Evolutionary conservation across 1,140 invertebrate species (phyloP).

Genomic region (Euglossa dilemma): DNA sequence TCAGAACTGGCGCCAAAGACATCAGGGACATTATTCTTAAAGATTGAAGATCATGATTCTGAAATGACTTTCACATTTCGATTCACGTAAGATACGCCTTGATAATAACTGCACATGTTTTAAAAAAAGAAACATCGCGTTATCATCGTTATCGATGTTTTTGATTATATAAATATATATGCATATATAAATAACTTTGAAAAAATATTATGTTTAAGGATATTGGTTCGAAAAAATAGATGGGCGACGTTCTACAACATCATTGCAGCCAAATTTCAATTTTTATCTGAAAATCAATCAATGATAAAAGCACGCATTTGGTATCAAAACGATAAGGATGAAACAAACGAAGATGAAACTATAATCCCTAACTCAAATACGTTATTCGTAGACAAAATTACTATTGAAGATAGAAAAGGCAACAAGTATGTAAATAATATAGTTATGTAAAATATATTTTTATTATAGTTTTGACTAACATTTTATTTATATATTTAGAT

Average conservation of each 20-base stretch:
- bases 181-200: not conserved
- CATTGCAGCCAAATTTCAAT: conserved; percentile 69
- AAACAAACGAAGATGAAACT: conserved; percentile 60
- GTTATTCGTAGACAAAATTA: conserved; percentile 68
- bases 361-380: conserved; percentile 24
- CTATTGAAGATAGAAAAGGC: conserved; percentile 74
- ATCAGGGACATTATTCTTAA: conserved; percentile 77
- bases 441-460: not conserved
- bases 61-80: conserved; percentile 75
- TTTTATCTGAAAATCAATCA: conserved; percentile 51
- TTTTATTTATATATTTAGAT: conserved; percentile 56
- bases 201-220: conserved; percentile 64
- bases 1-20: conserved; percentile 73
- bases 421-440: conserved; percentile 67
- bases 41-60: conserved; percentile 70
- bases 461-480: conserved; percentile 3
- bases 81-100: conserved; percentile 74
- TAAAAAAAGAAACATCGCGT: not conserved
- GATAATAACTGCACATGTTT: not conserved
- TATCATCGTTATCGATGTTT: not conserved
- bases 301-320: conserved; percentile 66
- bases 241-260: conserved; percentile 70
- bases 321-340: conserved; percentile 58
- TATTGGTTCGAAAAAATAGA: conserved; percentile 63
- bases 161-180: not conserved